phyloP scores from a whole-genome alignment of 92 coral and sea anemone species.

The Zoanthus solanderi region DNA sequence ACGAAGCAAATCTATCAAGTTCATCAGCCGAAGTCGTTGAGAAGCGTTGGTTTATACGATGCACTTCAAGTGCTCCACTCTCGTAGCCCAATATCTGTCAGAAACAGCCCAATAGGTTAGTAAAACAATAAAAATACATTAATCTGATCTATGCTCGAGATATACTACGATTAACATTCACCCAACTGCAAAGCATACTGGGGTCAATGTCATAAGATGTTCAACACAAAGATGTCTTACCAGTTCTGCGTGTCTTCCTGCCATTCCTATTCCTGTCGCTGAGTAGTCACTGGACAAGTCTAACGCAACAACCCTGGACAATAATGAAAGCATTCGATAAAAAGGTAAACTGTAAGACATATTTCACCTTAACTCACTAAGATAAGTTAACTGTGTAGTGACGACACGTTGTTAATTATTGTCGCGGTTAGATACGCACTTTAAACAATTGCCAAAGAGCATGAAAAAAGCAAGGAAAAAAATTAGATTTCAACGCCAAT shows the following conservation, averaged over 20 bases:
- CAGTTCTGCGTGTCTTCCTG: conserved; percentile 94
- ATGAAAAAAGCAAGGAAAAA: too few species aligned
- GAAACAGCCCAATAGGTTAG: conserved; percentile 56
- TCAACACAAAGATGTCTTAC: conserved; percentile 45
- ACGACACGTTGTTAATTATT: too few species aligned
- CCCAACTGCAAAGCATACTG: neutral
- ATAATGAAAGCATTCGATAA: neutral
- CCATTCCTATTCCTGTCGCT: conserved; percentile 94
- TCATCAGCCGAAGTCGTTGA: conserved; percentile 87
- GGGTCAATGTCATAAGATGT: neutral
- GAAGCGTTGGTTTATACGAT: conserved; percentile 76
- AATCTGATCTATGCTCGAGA: neutral
- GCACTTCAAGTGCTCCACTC: conserved; percentile 88
- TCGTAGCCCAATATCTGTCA: conserved; percentile 83
- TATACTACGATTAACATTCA: neutral
- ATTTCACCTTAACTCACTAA: neutral
- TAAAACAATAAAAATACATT: neutral
- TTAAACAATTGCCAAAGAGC: too few species aligned
- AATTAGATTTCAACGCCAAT: too few species aligned
- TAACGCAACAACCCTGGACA: conserved; percentile 74
- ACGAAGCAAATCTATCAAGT: conserved; percentile 86
- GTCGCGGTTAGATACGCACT: too few species aligned
- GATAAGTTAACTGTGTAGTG: too few species aligned
- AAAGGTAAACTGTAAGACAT: neutral
- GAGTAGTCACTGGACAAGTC: conserved; percentile 93